Evolutionary conservation across 2,797 vertebrate genomes (phyloP).

Genomic region (Mormyrops attenuatus): DNA sequence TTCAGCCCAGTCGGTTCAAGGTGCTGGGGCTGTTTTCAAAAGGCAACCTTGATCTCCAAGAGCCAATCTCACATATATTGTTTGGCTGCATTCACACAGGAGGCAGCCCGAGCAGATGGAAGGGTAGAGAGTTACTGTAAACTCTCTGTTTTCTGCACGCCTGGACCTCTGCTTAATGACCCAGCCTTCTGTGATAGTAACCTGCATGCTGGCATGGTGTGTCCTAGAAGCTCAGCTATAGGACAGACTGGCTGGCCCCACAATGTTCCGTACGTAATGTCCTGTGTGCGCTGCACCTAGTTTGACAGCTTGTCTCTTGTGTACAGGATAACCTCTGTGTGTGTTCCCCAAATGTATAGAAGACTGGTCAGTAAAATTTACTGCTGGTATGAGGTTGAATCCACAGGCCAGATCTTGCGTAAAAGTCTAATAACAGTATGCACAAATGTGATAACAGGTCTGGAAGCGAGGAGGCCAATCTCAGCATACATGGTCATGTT

Average conservation of each 20-base stretch:
- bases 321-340: neutral
- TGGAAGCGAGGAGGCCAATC: neutral
- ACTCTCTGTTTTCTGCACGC: neutral
- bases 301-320: neutral
- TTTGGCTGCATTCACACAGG: neutral
- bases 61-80: conserved; percentile 33
- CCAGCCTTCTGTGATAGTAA: neutral
- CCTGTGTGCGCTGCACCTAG: neutral
- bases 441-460: neutral
- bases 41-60: conserved; percentile 56
- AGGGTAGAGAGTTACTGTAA: neutral
- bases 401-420: neutral
- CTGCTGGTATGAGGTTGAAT: neutral
- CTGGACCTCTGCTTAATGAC: neutral
- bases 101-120: neutral
- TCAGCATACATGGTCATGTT: neutral
- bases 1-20: conserved; percentile 40
- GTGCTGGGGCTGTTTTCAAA: conserved; percentile 51
- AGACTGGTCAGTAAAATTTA: neutral
- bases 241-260: neutral
- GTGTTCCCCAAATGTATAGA: neutral
- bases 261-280: neutral
- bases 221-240: neutral
- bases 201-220: neutral
- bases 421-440: neutral